Conservation (phyloP, 2,797 vertebrate species). For the Streptopelia turtur region DNA sequence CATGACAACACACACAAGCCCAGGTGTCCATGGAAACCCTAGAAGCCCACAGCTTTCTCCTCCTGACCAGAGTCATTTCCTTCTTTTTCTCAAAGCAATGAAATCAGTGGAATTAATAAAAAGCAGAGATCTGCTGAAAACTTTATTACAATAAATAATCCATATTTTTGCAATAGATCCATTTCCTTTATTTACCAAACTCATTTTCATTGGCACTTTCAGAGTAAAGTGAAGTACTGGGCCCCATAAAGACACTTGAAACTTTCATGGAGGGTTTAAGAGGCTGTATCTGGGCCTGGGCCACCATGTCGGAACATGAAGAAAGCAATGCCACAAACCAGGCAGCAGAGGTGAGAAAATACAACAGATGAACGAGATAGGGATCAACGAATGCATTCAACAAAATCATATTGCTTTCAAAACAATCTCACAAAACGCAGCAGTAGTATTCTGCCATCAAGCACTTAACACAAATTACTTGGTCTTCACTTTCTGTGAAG, state of each 20-base stretch:
- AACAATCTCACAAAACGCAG: background rate
- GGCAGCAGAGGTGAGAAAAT: background rate
- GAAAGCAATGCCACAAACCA: background rate
- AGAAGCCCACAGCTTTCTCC: background rate
- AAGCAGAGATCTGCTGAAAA: background rate
- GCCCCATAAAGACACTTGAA: background rate
- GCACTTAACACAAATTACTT: background rate
- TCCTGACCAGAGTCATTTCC: background rate
- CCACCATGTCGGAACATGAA: fast-evolving
- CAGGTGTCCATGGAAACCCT: background rate
- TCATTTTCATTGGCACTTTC: background rate
- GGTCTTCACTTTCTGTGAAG: background rate
- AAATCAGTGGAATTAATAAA: background rate
- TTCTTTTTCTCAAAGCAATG: background rate
- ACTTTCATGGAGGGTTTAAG: background rate
- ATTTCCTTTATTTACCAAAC: background rate
- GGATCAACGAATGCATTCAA: background rate
- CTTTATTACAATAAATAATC: background rate
- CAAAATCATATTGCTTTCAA: background rate
- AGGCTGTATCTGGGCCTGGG: background rate
- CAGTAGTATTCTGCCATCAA: background rate
- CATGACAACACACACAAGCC: background rate
- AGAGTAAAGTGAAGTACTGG: background rate
- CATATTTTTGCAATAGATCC: background rate
- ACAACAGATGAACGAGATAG: background rate